Base-by-base conservation (phyloP, 2,797 vertebrate genomes). In the Sparidentex hasta region DNA sequence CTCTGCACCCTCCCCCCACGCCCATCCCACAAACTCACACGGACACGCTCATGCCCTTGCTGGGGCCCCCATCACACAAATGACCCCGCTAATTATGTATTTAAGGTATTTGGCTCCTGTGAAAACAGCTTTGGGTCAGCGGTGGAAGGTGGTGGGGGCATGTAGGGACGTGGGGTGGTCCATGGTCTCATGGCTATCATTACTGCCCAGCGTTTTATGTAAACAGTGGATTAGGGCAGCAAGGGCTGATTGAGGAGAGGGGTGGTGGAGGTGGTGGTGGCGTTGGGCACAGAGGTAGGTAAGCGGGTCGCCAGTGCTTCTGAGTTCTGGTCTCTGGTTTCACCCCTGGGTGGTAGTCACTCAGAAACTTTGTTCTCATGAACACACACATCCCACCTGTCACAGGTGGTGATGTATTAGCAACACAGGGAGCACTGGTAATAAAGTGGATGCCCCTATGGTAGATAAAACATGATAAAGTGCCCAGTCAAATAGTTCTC, bases 81-180 rank as follows among this genome's bases (percentile, higher is more conserved):
- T 93, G 92, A 95, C 93, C 92, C 88, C 33, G 66, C 94, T 95
- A 94, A 95, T 95, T 94, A 94, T 93, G 93, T 93, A 92, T 94
- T 95, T 95, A 94, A 92, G 92, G 94, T 93, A 91, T 95, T 95
- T 94, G 90, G 92, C 93, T 94, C 86, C 90, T 91, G 94, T 93
- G 91, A 95, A 94, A 95, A 94, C 93, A 94, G 90, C 93, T 94
- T 93, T 89, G 82, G 92, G 90, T 90, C 90, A 85, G 92, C 0
- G 77, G 87, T 91, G 77, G 88, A 90, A 76, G 82, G 80, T 63
- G 74, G 76, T 58, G 81, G 80, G 70, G 67, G 83, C 3, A 82
- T 65, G 65, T 57, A 70, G 69, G 88, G 81, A 84, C 67, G 23
- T 73, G 83, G 90, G 90, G 92, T 92, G 90, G 90, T 92, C 88